Evolutionary conservation across 2,797 vertebrate genomes (phyloP).

Genomic region (Arnoldichthys spilopterus): DNA sequence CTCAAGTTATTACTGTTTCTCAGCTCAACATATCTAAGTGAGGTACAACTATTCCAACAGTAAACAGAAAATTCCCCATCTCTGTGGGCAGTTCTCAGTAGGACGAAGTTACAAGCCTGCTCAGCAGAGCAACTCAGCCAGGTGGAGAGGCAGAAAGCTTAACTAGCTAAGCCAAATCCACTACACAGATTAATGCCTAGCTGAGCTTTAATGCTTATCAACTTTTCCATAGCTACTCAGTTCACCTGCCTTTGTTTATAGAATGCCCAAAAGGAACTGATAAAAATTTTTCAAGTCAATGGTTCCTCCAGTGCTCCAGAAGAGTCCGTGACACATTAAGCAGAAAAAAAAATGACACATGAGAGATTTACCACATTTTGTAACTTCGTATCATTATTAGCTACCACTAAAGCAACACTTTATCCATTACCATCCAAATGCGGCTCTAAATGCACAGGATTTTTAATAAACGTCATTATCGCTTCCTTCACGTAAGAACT

Average conservation of each 20-base stretch:
- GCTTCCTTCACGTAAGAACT: neutral
- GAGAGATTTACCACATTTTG: neutral
- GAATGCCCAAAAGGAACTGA: neutral
- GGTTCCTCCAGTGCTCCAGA: neutral
- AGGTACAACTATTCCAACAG: neutral
- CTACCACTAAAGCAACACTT: neutral
- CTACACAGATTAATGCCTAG: neutral
- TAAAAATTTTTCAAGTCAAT: neutral
- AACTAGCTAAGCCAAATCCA: neutral
- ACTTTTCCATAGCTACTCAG: neutral
- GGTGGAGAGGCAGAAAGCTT: constrained; percentile 7
- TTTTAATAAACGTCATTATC: neutral
- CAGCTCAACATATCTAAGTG: neutral
- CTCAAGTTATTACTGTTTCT: no score
- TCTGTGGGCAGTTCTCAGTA: neutral
- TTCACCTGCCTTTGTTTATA: neutral
- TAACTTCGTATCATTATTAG: neutral
- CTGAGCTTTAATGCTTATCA: neutral
- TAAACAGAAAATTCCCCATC: neutral
- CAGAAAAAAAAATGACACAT: neutral
- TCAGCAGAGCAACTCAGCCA: neutral
- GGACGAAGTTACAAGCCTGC: neutral
- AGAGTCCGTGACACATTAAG: neutral
- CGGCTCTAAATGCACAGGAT: neutral
- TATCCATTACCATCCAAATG: constrained; percentile 1